Percentiles rank a stretch among this genome's conserved stretches.
Conservation (phyloP, 1,140 invertebrate species). For the Scaptomyza graminum region DNA sequence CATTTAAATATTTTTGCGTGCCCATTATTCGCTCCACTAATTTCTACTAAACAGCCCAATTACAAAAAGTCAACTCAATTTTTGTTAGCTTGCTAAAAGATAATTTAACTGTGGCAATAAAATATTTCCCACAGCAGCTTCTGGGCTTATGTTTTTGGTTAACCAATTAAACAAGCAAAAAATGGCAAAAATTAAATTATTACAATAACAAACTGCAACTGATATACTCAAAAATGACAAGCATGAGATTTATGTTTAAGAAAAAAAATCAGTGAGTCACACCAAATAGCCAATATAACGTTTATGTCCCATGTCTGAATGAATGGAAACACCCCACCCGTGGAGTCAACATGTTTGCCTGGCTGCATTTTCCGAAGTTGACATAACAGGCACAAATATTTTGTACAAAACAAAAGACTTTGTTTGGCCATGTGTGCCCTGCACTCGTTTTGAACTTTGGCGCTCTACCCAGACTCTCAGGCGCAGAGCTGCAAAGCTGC, state of each 20-base stretch:
- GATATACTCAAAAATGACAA: background rate
- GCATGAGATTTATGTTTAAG: slow-evolving; percentile 18
- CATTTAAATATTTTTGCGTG: background rate
- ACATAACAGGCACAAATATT: slow-evolving; percentile 72
- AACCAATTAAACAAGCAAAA: background rate
- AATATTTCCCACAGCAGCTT: background rate
- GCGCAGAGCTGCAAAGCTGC: too few relatives aligned
- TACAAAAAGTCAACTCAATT: background rate
- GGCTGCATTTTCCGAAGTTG: slow-evolving; percentile 20
- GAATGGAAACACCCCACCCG: slow-evolving; percentile 26
- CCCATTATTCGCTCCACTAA: background rate
- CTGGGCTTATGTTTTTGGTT: background rate
- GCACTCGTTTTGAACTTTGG: slow-evolving; percentile 52
- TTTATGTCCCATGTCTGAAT: background rate
- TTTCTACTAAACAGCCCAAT: background rate
- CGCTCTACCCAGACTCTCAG: slow-evolving; percentile 42
- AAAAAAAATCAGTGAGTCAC: background rate
- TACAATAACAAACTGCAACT: slow-evolving; percentile 12
- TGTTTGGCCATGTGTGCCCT: slow-evolving; percentile 49
- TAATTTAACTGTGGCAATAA: slow-evolving; percentile 7
- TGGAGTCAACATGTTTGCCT: background rate
- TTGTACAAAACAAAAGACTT: slow-evolving; percentile 33
- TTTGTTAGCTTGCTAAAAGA: background rate
- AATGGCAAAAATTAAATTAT: too few relatives aligned
- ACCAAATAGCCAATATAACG: background rate